These are phyloP conservation scores for Micropoecilia bifurca DNA, from an alignment of 2,797 vertebrate species.

Conservation along the genomic window DNA sequence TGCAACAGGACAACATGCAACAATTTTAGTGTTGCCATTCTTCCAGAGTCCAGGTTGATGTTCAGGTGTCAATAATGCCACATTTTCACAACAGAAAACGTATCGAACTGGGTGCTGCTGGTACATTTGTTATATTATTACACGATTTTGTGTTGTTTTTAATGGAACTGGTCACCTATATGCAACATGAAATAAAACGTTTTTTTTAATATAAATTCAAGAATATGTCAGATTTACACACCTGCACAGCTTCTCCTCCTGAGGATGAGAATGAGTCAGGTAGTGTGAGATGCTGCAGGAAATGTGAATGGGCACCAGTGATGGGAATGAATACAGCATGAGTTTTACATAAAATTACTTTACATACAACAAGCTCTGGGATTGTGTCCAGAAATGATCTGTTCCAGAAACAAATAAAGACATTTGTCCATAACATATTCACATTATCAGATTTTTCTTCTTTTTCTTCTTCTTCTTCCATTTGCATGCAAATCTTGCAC, in stretches of 20 bases:
- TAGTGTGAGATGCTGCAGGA: background rate
- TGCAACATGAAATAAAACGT: too few species aligned
- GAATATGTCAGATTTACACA: background rate
- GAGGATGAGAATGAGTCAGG: slow-evolving; percentile 29
- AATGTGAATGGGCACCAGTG: background rate
- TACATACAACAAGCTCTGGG: background rate
- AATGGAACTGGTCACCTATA: too few species aligned
- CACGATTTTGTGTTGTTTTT: too few species aligned
- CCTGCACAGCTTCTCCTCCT: background rate
- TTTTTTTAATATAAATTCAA: too few species aligned
- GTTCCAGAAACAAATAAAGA: background rate
- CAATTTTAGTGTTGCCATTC: too few species aligned
- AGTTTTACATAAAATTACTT: background rate
- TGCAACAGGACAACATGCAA: too few species aligned
- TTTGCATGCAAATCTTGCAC: background rate
- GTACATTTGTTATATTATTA: too few species aligned
- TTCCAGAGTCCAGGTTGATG: too few species aligned
- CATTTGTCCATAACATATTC: background rate
- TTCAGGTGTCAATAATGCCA: too few species aligned
- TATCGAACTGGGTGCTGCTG: too few species aligned
- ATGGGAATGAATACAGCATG: slow-evolving; percentile 10
- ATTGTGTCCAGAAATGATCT: background rate
- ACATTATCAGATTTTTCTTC: background rate
- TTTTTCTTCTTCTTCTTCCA: background rate
- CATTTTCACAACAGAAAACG: too few species aligned